phyloP scores from a whole-genome alignment of 2,888 invertebrate species.

The Colostygia pectinataria region DNA sequence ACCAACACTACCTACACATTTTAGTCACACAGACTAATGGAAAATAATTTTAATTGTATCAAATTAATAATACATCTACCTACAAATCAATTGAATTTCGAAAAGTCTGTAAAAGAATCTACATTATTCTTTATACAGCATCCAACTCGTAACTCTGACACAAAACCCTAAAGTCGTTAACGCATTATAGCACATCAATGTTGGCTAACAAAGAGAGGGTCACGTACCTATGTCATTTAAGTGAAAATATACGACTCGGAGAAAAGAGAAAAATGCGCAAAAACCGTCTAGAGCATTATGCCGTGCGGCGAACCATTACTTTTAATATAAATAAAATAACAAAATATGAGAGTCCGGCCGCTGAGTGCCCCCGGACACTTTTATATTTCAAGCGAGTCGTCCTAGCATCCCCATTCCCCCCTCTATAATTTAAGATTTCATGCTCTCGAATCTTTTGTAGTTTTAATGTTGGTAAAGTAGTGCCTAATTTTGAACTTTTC shows the following conservation, averaged over 20 bases:
- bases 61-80: neutral
- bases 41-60: no score
- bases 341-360: slow-evolving; percentile 83
- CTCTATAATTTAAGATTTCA: slow-evolving; percentile 44
- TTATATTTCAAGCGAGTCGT: slow-evolving; percentile 69
- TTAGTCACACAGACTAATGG: neutral
- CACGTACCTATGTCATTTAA: slow-evolving; percentile 78
- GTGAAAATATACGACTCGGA: slow-evolving; percentile 79
- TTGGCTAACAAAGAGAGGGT: slow-evolving; percentile 67
- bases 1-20: slow-evolving; percentile 7
- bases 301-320: slow-evolving; percentile 77
- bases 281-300: slow-evolving; percentile 78
- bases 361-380: slow-evolving; percentile 80
- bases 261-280: slow-evolving; percentile 78
- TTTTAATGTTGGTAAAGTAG: slow-evolving; percentile 36
- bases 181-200: slow-evolving; percentile 52
- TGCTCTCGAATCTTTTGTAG: slow-evolving; percentile 37
- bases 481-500: slow-evolving; percentile 27
- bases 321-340: slow-evolving; percentile 84
- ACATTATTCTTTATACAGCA: slow-evolving; percentile 17
- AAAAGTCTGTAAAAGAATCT: slow-evolving; percentile 6
- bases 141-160: slow-evolving; percentile 22
- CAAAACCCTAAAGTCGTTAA: slow-evolving; percentile 44
- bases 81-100: neutral
- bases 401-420: slow-evolving; percentile 40